Base-by-base conservation (phyloP, 2,797 vertebrate genomes). In the Kryptolebias ocellatus region DNA sequence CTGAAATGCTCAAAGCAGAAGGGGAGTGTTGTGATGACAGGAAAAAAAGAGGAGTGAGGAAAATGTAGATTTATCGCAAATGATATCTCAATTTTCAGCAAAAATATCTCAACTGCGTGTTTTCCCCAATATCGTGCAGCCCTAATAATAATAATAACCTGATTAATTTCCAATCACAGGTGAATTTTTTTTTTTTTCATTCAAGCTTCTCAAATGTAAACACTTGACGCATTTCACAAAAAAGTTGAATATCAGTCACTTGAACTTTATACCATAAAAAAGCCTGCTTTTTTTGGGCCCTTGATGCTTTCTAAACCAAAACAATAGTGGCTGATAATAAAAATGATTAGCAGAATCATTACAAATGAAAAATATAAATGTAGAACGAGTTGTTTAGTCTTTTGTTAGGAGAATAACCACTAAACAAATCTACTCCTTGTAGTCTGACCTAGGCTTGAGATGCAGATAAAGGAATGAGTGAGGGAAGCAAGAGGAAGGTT, bases 391-490 rank as follows among this genome's bases (percentile, higher is more conserved):
- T 54, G 31, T 65, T 61, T 51, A n/a, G 27, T 55, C 47, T 44
- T 11, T 42, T 11, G 53, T 46, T 18, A 69, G 52, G 57, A 54
- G 49, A 70, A 59, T 59, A 59, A 12, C 28, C 71, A 44, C 24
- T 20, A 39, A 57, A 47, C 61, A 11, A 18, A 12, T 42, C 63
- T 56, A 3, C 53, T 66, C 62, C 53, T 46, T 72, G 68, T 67
- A 73, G 56, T 86, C 76, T 78, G 79, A 87, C 84, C 81, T 71
- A 67, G 81, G 77, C 79, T 87, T 72, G 70, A 81, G 65, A 70
- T 67, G 47, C 5, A 20, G 67, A 72, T 52, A 62, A 76, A 27
- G 49, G 39, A 37, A 74, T 64, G 51, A 66, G 64, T 44, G 34
- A 62, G 69, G 56, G 54, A 1, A 62, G 83, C 84, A 74, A 64